Percentiles rank a stretch among this genome's conserved stretches.
Conservation (phyloP, 2,888 invertebrate species). For the Agrotis puta region DNA sequence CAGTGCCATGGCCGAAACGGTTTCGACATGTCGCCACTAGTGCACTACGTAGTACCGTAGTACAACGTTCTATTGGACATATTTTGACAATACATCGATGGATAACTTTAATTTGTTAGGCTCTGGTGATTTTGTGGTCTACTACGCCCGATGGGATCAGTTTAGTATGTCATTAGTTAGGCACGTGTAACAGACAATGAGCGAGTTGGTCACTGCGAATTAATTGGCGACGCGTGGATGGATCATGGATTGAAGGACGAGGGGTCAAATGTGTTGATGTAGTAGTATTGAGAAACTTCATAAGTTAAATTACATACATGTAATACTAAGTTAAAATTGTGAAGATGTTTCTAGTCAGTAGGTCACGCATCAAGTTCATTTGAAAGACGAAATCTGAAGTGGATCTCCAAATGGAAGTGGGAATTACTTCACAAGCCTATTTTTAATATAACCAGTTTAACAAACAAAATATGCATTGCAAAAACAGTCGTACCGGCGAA, state of each 20-base stretch:
- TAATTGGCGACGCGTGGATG: constrained; percentile 1
- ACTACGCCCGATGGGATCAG: constrained; percentile 8
- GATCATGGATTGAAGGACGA: neutral
- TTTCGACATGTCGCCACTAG: constrained; percentile 88
- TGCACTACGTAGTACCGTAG: constrained; percentile 37
- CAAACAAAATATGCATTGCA: neutral
- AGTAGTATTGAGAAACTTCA: neutral
- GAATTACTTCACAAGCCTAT: neutral
- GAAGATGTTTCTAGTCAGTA: neutral
- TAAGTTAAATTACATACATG: neutral
- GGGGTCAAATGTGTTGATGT: constrained; percentile 1
- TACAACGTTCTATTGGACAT: constrained; percentile 43
- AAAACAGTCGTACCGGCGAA: neutral
- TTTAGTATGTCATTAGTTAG: constrained; percentile 21
- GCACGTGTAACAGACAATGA: constrained; percentile 28
- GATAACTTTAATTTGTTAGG: constrained; percentile 50
- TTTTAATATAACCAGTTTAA: neutral
- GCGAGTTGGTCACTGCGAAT: constrained; percentile 9
- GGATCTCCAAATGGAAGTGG: neutral
- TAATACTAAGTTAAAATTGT: too few relatives aligned
- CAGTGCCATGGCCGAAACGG: constrained; percentile 82
- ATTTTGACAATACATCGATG: constrained; percentile 60
- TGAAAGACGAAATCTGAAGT: neutral
- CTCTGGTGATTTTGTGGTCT: constrained; percentile 23
- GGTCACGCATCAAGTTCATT: neutral